These are phyloP conservation scores for Chorisops tibialis DNA, from an alignment of 2,888 invertebrate species.

Conservation along the genomic window DNA sequence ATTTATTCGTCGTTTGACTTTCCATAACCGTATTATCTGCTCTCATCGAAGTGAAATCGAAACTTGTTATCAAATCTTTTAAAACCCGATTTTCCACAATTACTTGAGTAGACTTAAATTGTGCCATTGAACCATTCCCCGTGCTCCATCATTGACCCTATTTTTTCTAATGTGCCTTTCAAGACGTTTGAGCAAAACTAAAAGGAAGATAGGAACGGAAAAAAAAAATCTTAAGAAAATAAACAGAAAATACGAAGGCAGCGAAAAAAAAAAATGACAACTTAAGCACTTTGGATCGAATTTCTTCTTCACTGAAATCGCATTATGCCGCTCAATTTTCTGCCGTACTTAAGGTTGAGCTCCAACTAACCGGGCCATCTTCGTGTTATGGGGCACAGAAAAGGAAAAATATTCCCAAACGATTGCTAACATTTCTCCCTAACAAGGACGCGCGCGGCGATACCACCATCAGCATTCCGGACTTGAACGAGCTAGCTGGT, in stretches of 20 bases:
- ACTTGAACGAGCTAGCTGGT: too few relatives aligned
- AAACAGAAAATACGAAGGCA: conserved; percentile 20
- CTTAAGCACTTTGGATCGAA: conserved; percentile 26
- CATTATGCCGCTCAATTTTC: conserved; percentile 25
- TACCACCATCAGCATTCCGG: too few relatives aligned
- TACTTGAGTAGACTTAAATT: conserved; percentile 16
- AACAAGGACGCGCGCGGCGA: too few relatives aligned
- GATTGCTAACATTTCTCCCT: too few relatives aligned
- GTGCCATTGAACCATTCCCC: neutral
- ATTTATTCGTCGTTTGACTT: neutral
- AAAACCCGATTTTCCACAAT: conserved; percentile 23
- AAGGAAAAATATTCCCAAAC: too few relatives aligned
- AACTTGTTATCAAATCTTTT: conserved; percentile 13
- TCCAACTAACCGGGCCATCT: neutral
- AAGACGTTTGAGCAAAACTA: neutral
- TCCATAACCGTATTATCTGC: conserved; percentile 14
- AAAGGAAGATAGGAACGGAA: neutral
- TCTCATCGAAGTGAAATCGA: conserved; percentile 11
- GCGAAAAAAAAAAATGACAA: conserved; percentile 15
- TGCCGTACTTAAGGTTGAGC: neutral
- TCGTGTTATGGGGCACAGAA: too few relatives aligned
- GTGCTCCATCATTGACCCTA: neutral
- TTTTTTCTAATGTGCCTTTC: neutral
- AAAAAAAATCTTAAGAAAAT: conserved; percentile 8
- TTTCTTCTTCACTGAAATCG: conserved; percentile 23